phyloP scores from a whole-genome alignment of 2,888 invertebrate genomes.

The Oasisia sp. region DNA sequence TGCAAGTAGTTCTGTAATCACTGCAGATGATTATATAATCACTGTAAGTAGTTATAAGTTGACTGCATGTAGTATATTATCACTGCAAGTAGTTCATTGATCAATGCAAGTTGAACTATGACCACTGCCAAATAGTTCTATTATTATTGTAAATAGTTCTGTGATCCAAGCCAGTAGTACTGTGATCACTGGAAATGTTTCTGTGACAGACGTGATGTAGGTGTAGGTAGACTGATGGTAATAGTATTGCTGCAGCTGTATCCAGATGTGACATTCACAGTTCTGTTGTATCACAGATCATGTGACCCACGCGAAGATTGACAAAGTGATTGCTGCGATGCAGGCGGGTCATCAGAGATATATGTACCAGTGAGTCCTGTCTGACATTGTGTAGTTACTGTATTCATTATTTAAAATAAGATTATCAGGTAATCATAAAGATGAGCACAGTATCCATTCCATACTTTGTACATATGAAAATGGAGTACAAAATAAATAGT shows the following conservation, averaged over 20 bases:
- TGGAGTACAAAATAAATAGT: too few species aligned
- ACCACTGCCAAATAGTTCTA: too few species aligned
- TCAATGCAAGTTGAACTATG: too few species aligned
- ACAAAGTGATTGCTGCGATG: slow-evolving; percentile 79
- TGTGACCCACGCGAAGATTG: slow-evolving; percentile 77
- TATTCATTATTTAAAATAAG: too few species aligned
- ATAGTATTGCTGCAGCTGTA: neutral
- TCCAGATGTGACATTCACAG: neutral
- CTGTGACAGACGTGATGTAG: neutral
- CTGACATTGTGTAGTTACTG: too few species aligned
- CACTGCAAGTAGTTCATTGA: too few species aligned
- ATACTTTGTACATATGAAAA: too few species aligned
- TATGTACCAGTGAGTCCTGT: neutral
- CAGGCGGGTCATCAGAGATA: slow-evolving; percentile 82
- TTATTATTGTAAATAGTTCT: neutral
- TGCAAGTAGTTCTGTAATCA: neutral
- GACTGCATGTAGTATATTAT: too few species aligned
- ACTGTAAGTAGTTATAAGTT: too few species aligned
- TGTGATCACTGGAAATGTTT: neutral
- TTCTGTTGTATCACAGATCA: slow-evolving; percentile 68
- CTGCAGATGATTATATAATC: neutral
- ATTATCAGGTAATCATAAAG: too few species aligned
- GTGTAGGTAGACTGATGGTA: neutral
- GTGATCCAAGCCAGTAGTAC: neutral
- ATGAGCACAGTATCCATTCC: too few species aligned